phyloP scores from a whole-genome alignment of 2,797 vertebrate genomes.

The Chelonia mydas region DNA sequence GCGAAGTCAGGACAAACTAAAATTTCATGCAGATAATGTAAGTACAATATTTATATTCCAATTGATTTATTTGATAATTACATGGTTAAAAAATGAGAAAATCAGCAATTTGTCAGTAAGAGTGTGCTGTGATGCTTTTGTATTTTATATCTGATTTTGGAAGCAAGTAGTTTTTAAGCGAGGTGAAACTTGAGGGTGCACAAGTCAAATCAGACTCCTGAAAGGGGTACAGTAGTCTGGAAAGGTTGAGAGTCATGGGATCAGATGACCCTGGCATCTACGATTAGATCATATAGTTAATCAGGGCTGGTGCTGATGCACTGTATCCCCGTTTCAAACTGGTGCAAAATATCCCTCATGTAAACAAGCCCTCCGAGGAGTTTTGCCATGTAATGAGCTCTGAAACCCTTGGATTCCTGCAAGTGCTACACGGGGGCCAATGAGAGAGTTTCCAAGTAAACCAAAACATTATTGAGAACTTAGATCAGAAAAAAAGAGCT shows the following conservation, averaged over 20 bases:
- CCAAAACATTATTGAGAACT: background rate
- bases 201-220: too few species aligned
- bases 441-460: conserved; percentile 40
- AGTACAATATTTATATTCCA: too few species aligned
- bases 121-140: too few species aligned
- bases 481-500: background rate
- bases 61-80: too few species aligned
- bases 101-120: too few species aligned
- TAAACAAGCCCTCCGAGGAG: background rate
- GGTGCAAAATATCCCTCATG: background rate
- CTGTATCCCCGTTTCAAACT: rapidly evolving
- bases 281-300: background rate
- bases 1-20: too few species aligned
- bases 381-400: background rate
- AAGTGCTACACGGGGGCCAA: conserved; percentile 1
- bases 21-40: too few species aligned
- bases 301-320: background rate
- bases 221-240: too few species aligned
- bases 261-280: background rate
- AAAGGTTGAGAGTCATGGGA: background rate
- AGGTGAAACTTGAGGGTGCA: too few species aligned
- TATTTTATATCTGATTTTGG: too few species aligned
- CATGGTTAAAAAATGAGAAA: too few species aligned
- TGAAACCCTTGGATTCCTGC: background rate
- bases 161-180: too few species aligned